A percentile compares a stretch with the other conserved stretches of the same genome.
Conservation (phyloP, 2,113 vertebrate genomes). For the Salvator merianae region DNA sequence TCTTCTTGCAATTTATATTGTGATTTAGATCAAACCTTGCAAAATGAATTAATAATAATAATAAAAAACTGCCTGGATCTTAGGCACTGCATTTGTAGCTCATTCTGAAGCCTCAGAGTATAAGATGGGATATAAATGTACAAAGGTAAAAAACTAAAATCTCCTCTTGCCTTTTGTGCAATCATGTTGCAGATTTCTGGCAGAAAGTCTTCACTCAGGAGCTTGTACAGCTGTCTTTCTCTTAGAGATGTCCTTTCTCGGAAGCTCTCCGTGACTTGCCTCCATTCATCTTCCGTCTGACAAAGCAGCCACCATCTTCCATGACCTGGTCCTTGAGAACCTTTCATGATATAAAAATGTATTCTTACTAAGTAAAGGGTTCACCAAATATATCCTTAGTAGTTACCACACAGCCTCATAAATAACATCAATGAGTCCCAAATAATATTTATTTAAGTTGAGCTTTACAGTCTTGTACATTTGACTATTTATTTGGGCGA, state of each 20-base stretch:
- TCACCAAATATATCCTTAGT: background rate
- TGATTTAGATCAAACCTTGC: no score
- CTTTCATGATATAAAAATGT: conserved; percentile 60
- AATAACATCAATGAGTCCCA: background rate
- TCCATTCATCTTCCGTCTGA: conserved; percentile 94
- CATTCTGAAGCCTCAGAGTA: no score
- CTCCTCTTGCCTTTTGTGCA: conserved; percentile 87
- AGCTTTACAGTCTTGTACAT: background rate
- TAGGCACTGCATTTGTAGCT: no score
- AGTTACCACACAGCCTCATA: conserved; percentile 2
- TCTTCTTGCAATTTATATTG: no score
- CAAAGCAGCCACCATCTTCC: conserved; percentile 94
- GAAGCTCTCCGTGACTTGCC: conserved; percentile 90
- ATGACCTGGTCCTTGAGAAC: conserved; percentile 77
- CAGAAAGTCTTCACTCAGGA: conserved; percentile 96
- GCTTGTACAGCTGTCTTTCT: conserved; percentile 93
- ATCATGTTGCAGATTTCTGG: conserved; percentile 98
- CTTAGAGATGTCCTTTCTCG: conserved; percentile 89
- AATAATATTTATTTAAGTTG: background rate
- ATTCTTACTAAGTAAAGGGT: conserved; percentile 15
- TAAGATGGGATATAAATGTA: no score
- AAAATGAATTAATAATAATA: no score
- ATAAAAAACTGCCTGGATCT: no score
- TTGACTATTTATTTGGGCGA: background rate
- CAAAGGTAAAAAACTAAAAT: background rate